Evolutionary conservation across 2,113 vertebrate genomes (phyloP).

Genomic region (Aptenodytes patagonicus): DNA sequence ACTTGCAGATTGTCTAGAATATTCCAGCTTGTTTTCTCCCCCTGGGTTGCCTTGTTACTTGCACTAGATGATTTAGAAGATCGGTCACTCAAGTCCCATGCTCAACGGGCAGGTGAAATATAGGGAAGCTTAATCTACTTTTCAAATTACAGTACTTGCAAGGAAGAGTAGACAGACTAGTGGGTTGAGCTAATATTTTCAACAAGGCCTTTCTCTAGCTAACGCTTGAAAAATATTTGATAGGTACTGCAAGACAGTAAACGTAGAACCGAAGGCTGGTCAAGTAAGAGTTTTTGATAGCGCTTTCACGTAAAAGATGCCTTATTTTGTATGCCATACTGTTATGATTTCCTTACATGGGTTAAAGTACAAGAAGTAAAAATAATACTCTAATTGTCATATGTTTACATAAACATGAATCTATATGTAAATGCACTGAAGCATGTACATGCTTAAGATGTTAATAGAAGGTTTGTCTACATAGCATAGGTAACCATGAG

Average conservation of each 20-base stretch:
- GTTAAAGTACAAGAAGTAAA: not conserved
- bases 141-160: not conserved
- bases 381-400: not conserved
- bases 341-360: not conserved
- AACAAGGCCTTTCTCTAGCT: not conserved
- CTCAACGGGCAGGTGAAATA: not conserved
- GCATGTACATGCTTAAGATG: not conserved
- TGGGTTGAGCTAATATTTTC: not conserved
- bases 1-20: not conserved
- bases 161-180: not conserved
- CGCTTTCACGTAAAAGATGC: not conserved
- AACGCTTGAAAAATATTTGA: not conserved
- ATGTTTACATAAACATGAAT: not conserved
- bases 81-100: not conserved
- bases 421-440: not conserved
- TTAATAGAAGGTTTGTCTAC: not conserved
- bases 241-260: too few species aligned
- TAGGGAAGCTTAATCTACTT: not conserved
- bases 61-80: not conserved
- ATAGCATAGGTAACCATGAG: fast-evolving
- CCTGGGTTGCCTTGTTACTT: not conserved
- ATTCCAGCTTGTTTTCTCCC: not conserved
- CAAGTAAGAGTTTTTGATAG: not conserved
- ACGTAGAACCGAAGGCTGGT: not conserved
- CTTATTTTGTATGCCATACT: not conserved